Evolutionary conservation across 2,888 invertebrate genomes (phyloP).

Genomic region (Tryphoninae sp.): DNA sequence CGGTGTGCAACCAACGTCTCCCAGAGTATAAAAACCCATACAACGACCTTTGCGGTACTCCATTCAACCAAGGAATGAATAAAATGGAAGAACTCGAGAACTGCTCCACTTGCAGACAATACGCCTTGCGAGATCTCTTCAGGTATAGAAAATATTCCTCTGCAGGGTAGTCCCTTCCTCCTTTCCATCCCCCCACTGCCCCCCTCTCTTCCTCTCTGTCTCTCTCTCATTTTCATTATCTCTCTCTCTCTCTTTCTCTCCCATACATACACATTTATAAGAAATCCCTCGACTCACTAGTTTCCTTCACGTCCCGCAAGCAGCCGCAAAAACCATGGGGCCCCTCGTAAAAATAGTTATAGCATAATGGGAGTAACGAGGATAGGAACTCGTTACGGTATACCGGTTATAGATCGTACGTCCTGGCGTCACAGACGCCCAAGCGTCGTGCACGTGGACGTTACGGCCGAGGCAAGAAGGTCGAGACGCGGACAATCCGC

Average conservation of each 20-base stretch:
- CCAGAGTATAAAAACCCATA: conserved; percentile 54
- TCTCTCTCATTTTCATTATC: conserved; percentile 1
- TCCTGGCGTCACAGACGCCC: conserved; percentile 32
- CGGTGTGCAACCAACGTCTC: conserved; percentile 28
- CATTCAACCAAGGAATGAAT: conserved; percentile 70
- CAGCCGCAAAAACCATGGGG: conserved; percentile 63
- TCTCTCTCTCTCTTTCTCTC: not conserved
- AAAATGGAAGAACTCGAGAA: conserved; percentile 74
- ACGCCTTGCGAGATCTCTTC: conserved; percentile 62
- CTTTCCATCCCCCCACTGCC: conserved; percentile 32
- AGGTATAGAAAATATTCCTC: conserved; percentile 66
- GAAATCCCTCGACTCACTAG: conserved; percentile 21
- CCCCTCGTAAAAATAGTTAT: conserved; percentile 73
- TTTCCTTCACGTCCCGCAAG: conserved; percentile 35
- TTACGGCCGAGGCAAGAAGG: not conserved
- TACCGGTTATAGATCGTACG: conserved; percentile 62
- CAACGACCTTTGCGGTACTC: conserved; percentile 71
- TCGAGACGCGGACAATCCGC: conserved; percentile 34
- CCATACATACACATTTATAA: not conserved
- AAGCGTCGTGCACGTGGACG: conserved; percentile 29
- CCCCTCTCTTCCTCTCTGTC: conserved; percentile 13
- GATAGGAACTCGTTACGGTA: conserved; percentile 69
- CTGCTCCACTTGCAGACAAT: conserved; percentile 75
- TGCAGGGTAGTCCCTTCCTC: conserved; percentile 34
- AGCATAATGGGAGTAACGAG: conserved; percentile 74